These are phyloP conservation scores for Arrhopalites spinosus DNA, from an alignment of 2,888 invertebrate species.

Conservation along the genomic window DNA sequence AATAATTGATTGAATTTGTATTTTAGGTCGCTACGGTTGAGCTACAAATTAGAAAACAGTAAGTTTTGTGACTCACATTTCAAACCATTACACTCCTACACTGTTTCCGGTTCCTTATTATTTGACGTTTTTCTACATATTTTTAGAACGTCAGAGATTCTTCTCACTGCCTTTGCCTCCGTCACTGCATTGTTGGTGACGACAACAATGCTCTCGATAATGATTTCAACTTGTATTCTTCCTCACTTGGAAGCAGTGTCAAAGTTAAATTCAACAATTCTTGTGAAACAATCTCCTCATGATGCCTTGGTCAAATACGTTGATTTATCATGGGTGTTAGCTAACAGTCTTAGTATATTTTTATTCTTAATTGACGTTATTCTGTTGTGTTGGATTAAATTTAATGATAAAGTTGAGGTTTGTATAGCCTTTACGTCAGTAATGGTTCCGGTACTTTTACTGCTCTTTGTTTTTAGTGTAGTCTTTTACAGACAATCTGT, in stretches of 20 bases:
- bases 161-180: slow-evolving; percentile 47
- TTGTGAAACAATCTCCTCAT: slow-evolving; percentile 33
- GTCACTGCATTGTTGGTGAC: slow-evolving; percentile 51
- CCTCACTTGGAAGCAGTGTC: slow-evolving; percentile 54
- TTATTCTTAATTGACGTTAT: slow-evolving; percentile 54
- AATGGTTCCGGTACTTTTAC: slow-evolving; percentile 50
- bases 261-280: slow-evolving; percentile 21
- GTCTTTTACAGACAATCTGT: slow-evolving; percentile 54
- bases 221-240: slow-evolving; percentile 54
- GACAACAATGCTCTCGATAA: slow-evolving; percentile 51
- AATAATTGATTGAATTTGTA: neutral
- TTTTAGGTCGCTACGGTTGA: slow-evolving; percentile 55
- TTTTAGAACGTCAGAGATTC: slow-evolving; percentile 6
- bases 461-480: slow-evolving; percentile 49
- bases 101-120: too few species aligned
- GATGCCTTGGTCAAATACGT: slow-evolving; percentile 37
- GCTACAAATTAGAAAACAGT: slow-evolving; percentile 43
- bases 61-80: too few species aligned
- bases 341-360: slow-evolving; percentile 52
- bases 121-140: too few species aligned
- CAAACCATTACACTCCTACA: too few species aligned
- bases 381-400: slow-evolving; percentile 54
- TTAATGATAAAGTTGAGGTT: slow-evolving; percentile 39
- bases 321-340: slow-evolving; percentile 46
- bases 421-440: slow-evolving; percentile 44